Conservation (phyloP, 2,888 invertebrate genomes). For the Agrotis ipsilon region DNA sequence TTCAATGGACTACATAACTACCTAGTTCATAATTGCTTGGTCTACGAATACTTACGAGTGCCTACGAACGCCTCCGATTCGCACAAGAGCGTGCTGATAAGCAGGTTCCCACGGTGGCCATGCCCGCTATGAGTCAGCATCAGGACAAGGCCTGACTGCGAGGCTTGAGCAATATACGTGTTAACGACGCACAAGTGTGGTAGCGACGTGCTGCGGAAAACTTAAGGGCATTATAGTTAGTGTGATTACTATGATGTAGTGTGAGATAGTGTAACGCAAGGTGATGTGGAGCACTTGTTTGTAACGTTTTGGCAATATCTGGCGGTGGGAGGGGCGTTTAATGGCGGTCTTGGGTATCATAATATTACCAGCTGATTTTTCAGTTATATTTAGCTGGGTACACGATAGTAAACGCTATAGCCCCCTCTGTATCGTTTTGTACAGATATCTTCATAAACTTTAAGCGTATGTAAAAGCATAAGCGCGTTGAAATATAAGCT, state of each 20-base stretch:
- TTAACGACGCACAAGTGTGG: conserved; percentile 78
- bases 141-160: conserved; percentile 78
- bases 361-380: background rate
- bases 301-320: background rate
- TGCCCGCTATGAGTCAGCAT: conserved; percentile 78
- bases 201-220: conserved; percentile 67
- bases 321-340: background rate
- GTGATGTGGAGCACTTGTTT: conserved; percentile 14
- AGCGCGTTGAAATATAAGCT: no score
- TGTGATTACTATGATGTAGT: conserved; percentile 50
- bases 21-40: conserved; percentile 64
- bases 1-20: conserved; percentile 43
- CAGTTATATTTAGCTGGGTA: no score
- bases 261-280: conserved; percentile 53
- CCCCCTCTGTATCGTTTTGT: background rate
- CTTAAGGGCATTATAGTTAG: conserved; percentile 77
- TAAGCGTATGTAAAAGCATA: no score
- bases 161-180: conserved; percentile 82
- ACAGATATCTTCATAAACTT: no score
- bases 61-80: conserved; percentile 60
- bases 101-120: conserved; percentile 78
- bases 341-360: background rate
- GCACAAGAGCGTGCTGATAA: conserved; percentile 72
- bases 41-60: conserved; percentile 53
- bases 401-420: no score